These are phyloP conservation scores for Ormyrus rosae DNA, from an alignment of 2,888 invertebrate species.

Conservation along the genomic window DNA sequence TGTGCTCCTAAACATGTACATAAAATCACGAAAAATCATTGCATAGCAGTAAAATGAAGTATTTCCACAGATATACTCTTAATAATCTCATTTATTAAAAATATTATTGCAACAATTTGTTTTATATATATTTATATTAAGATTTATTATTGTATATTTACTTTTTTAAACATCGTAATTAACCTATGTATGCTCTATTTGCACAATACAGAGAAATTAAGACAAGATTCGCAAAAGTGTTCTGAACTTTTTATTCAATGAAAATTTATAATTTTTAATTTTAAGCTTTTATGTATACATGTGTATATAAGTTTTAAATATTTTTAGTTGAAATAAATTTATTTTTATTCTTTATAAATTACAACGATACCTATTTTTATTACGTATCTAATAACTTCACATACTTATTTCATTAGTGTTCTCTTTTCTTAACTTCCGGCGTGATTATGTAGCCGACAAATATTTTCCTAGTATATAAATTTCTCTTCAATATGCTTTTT, in stretches of 20 bases:
- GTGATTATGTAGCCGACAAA: too few species aligned
- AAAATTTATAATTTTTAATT: conserved; percentile 20
- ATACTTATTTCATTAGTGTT: too few species aligned
- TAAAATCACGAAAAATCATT: conserved; percentile 60
- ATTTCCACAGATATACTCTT: conserved; percentile 68
- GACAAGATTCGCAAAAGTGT: conserved; percentile 38
- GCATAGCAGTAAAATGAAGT: conserved; percentile 60
- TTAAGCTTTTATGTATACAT: conserved; percentile 37
- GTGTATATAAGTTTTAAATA: conserved; percentile 36
- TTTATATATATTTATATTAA: conserved; percentile 63
- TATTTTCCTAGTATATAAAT: too few species aligned
- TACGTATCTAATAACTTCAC: too few species aligned
- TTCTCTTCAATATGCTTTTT: too few species aligned
- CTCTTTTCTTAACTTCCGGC: too few species aligned
- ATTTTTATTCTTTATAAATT: conserved; percentile 28
- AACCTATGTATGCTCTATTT: conserved; percentile 53
- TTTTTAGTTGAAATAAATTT: conserved; percentile 38
- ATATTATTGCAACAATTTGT: conserved; percentile 63
- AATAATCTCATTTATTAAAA: conserved; percentile 68
- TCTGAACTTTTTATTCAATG: conserved; percentile 43
- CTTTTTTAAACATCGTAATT: conserved; percentile 52
- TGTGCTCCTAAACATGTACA: conserved; percentile 58
- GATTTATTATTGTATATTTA: conserved; percentile 67
- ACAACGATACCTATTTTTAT: neutral
- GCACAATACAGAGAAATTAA: conserved; percentile 51